A percentile compares a stretch with the other conserved stretches of the same genome.
phyloP scores from a whole-genome alignment of 2,888 invertebrate species.

The Neoitamus cyanurus region DNA sequence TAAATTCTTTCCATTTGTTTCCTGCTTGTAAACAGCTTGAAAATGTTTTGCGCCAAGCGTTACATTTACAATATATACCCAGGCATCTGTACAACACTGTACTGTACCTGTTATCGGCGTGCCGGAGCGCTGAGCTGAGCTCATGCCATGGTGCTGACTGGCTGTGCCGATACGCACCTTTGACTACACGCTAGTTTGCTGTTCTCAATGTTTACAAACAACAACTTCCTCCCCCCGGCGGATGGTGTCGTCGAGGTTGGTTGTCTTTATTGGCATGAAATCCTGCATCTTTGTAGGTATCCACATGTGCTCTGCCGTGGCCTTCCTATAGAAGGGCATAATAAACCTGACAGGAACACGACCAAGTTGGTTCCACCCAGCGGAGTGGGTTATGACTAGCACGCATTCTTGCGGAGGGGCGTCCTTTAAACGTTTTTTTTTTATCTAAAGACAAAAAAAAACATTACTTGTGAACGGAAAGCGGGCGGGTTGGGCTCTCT shows the following conservation, averaged over 20 bases:
- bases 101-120: neutral
- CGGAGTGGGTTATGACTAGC: neutral
- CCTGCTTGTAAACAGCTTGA: slow-evolving; percentile 13
- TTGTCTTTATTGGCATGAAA: neutral
- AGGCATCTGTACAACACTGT: neutral
- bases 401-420: neutral
- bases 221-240: neutral
- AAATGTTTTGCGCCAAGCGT: neutral
- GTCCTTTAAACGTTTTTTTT: neutral
- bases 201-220: slow-evolving; percentile 11
- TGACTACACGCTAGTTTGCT: neutral
- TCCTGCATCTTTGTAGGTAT: neutral
- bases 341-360: neutral
- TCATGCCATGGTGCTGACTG: neutral
- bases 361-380: neutral
- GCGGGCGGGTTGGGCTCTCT: neutral
- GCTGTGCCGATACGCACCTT: neutral
- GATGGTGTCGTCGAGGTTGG: neutral
- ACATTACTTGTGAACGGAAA: neutral
- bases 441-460: neutral
- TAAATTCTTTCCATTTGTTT: slow-evolving; percentile 29
- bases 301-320: neutral
- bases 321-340: neutral
- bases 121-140: neutral
- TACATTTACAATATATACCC: neutral